Conservation (phyloP, 2,888 invertebrate genomes). For the Ferrisia virgata region DNA sequence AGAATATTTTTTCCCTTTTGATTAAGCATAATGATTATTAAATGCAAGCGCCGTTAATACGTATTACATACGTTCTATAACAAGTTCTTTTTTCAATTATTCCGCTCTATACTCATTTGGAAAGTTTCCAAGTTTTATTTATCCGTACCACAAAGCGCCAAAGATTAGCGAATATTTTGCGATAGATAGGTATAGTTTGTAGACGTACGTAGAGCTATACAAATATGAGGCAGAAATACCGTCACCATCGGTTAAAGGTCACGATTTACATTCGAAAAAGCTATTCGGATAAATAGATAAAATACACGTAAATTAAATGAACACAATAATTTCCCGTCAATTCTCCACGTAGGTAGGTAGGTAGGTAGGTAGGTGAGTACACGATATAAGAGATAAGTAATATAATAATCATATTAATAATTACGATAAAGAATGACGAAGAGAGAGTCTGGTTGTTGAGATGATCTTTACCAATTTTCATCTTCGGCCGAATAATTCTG, state of each 20-base stretch:
- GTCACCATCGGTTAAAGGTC: too few relatives aligned
- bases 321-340: not conserved
- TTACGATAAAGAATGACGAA: not conserved
- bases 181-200: too few relatives aligned
- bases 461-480: not conserved
- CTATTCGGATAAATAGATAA: not conserved
- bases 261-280: too few relatives aligned
- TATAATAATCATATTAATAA: too few relatives aligned
- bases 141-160: not conserved
- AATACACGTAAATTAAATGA: not conserved
- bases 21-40: not conserved
- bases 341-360: too few relatives aligned
- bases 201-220: too few relatives aligned
- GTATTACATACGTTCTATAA: not conserved
- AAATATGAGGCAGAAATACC: too few relatives aligned
- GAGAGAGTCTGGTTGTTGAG: not conserved
- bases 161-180: not conserved
- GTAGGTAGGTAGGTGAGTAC: too few relatives aligned
- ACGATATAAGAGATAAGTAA: too few relatives aligned
- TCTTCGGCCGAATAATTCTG: not conserved
- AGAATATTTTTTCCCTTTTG: not conserved
- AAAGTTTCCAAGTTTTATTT: not conserved
- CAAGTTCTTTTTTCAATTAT: not conserved
- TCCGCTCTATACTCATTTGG: not conserved
- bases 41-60: not conserved